Evolutionary conservation across 2,888 invertebrate species (phyloP), one percentile per base, ranked within the genome.

Genomic region (Catonia carolina): DNA sequence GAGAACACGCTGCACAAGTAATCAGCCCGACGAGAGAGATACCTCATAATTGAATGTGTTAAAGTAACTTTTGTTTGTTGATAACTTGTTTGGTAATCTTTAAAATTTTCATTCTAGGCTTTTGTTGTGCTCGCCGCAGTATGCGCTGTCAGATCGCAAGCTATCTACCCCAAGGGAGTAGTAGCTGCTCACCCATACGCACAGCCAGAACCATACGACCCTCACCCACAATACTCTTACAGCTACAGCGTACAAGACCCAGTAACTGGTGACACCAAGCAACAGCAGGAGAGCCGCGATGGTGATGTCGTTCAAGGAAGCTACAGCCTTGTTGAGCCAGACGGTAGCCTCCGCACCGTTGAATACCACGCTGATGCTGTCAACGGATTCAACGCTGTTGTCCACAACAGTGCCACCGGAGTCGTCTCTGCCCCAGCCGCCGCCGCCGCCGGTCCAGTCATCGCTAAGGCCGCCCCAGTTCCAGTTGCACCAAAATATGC

Each of bases 191-290:
- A 55, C 37, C 56, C 56, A 27, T 55, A 55, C 37, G 58, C 56
- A 27, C 56, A 49, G 33, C 59, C 59, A 49, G 55, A 60, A 14
- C 56, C 61, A 31, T 61, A 59, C 58, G 58, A 63, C 51, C 54
- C 61, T 3, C 61, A 64, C 53, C 62, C 64, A n/a, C 57, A 61
- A 49, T 65, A 65, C 62, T 60, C 56, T 27, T 65, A 60, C 58
- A 60, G 60, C 53, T 65, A 65, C 61, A 53, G 57, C 45, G 64
- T 65, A 39, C 20, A 61, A 37, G 65, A 65, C 49, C 61, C 64
- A n/a, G 17, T 61, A 22, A 65, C 64, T 39, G 64, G 64, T 7
- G 64, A 65, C 56, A 53, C 55, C 54, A 64, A 65, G 55, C 56
- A 55, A 4, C 63, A 63, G 54, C 60, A 60, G 37, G 65, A 64